Evolutionary conservation across 2,113 vertebrate species (phyloP), one percentile per base, ranked within the genome.

Genomic region (Podocnemis expansa): DNA sequence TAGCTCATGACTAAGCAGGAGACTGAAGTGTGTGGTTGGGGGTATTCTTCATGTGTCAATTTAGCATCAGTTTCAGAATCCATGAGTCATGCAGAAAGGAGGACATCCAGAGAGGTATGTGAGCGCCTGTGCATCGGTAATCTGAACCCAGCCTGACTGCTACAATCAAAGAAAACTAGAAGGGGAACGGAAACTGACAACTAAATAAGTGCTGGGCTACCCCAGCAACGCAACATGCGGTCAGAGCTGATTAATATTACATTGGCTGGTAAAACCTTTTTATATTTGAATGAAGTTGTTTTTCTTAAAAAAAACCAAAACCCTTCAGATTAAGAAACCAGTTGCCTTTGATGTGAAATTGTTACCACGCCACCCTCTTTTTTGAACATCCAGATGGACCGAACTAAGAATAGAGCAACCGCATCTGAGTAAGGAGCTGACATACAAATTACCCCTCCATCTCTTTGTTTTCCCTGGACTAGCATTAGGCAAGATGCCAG

Each of bases 391-490:
- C 91, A 94, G 96, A 95, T 91, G 93, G 92, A 89, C 86, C 96
- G 97, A 98, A 97, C 95, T 94, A 92, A 97, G 95, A 97, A 93
- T 76, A 97, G 95, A 97, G 96, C 93, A 97, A 93, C 94, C 95
- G 95, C 94, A 97, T 97, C 97, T 97, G 97, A 91, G n/a, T 97
- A 83, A 90, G 82, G 95, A 85, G 87, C 80, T 91, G 95, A 90
- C 31, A 0, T 93, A 97, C 94, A 96, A 97, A 97, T 97, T 96
- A 96, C 93, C 78, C 80, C 93, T 84, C 19, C 7, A 81, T 75
- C 49, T 43, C 89, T 80, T 96, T 76, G 91, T 95, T 96, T 96
- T 73, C 85, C 67, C 73, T 91, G 84, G 51, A 83, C 84, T 87
- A 85, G 10, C 29, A 84, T 91, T 94, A 96, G 70, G 84, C 73